phyloP scores from a whole-genome alignment of 1,140 invertebrate species.

The Eurosta solidaginis region DNA sequence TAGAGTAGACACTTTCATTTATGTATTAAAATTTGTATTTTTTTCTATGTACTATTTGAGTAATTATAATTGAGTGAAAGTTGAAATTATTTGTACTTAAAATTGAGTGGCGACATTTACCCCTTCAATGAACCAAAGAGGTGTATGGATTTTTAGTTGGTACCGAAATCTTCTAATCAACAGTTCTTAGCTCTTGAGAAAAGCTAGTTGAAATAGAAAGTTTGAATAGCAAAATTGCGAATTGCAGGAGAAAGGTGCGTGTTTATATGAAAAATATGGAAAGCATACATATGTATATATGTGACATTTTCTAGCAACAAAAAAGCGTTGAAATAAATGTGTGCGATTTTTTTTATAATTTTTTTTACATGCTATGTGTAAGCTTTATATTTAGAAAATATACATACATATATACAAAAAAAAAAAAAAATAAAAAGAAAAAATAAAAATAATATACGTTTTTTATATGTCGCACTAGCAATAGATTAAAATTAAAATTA shows the following conservation, averaged over 20 bases:
- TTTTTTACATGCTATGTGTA: no score
- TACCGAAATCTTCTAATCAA: conserved; percentile 2
- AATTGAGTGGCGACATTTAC: neutral
- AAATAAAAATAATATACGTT: no score
- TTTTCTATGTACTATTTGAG: neutral
- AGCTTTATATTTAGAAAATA: no score
- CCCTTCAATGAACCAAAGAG: neutral
- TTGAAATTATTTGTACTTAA: neutral
- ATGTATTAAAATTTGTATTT: neutral
- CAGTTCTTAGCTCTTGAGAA: neutral
- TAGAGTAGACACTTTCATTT: neutral
- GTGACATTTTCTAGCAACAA: no score
- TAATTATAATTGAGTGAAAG: neutral
- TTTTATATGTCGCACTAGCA: no score
- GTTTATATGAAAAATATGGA: neutral
- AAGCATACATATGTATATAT: neutral
- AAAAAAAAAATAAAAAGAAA: no score
- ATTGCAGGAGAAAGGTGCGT: neutral
- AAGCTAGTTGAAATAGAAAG: neutral
- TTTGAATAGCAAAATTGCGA: neutral
- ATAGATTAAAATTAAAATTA: no score
- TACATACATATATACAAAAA: no score
- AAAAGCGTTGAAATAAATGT: no score
- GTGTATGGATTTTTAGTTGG: conserved; percentile 21
- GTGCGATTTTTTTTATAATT: no score